These are phyloP conservation scores for Epinephelus fuscoguttatus DNA, from an alignment of 2,113 vertebrate species.

Conservation along the genomic window DNA sequence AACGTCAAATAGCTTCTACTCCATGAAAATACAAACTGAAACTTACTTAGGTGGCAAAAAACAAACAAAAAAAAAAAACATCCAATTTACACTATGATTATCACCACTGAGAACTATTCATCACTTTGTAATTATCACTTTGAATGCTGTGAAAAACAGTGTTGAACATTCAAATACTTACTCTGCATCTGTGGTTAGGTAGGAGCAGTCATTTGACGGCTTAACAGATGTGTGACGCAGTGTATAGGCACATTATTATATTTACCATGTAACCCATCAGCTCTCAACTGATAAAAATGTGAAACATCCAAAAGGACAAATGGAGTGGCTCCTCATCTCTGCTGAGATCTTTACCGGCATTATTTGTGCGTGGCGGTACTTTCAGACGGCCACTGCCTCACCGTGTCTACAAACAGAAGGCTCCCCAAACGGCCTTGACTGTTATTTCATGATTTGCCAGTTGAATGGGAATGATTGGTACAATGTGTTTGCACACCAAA, in stretches of 20 bases:
- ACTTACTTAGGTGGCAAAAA: too few relatives aligned
- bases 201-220: neutral
- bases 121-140: too few relatives aligned
- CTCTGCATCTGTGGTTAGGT: neutral
- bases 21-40: too few relatives aligned
- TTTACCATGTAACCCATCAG: neutral
- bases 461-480: conserved; percentile 54
- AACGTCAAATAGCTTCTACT: too few relatives aligned
- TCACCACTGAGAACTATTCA: too few relatives aligned
- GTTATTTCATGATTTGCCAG: conserved; percentile 64
- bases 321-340: conserved; percentile 13
- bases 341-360: conserved; percentile 30
- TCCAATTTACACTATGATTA: too few relatives aligned
- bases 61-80: too few relatives aligned
- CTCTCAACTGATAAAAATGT: neutral
- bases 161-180: neutral
- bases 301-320: conserved; percentile 24
- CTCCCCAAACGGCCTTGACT: conserved; percentile 44
- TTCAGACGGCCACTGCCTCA: conserved; percentile 1
- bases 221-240: neutral
- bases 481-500: conserved; percentile 61
- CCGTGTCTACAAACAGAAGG: conserved; percentile 54
- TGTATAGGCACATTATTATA: neutral
- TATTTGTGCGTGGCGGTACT: conserved; percentile 3
- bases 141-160: neutral